A percentile compares a stretch with the other conserved stretches of the same genome.
Evolutionary conservation across 2,797 vertebrate species (phyloP).

Genomic region (Peromyscus aztecus): DNA sequence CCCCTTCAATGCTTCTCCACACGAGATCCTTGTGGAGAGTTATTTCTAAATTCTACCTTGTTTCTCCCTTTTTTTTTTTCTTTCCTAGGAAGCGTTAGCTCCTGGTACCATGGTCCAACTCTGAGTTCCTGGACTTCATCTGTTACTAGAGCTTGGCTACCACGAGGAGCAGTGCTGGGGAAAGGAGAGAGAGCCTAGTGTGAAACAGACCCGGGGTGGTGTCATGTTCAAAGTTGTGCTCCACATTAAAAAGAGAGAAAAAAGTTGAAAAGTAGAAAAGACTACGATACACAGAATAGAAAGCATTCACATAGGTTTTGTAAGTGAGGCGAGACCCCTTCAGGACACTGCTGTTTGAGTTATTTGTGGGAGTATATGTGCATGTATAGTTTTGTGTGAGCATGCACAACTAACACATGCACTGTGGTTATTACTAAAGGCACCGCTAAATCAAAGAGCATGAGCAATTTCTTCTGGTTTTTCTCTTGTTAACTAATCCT

Average conservation of each 20-base stretch:
- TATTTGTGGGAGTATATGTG: neutral
- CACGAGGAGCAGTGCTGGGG: neutral
- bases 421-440: neutral
- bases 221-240: neutral
- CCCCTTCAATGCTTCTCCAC: neutral
- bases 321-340: neutral
- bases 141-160: neutral
- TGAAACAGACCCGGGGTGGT: neutral
- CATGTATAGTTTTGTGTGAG: neutral
- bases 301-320: slow-evolving; percentile 6
- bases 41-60: neutral
- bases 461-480: neutral
- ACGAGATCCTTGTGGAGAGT: neutral
- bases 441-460: neutral
- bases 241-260: neutral
- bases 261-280: neutral
- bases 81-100: neutral
- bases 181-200: neutral
- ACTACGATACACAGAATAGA: neutral
- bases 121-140: slow-evolving; percentile 11
- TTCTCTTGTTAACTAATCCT: neutral
- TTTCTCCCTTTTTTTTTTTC: neutral
- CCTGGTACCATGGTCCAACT: neutral
- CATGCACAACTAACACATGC: neutral
- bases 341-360: neutral